Evolutionary conservation across 2,113 vertebrate genomes (phyloP), one percentile per base, ranked within the genome.

Genomic region (Otus sunia): DNA sequence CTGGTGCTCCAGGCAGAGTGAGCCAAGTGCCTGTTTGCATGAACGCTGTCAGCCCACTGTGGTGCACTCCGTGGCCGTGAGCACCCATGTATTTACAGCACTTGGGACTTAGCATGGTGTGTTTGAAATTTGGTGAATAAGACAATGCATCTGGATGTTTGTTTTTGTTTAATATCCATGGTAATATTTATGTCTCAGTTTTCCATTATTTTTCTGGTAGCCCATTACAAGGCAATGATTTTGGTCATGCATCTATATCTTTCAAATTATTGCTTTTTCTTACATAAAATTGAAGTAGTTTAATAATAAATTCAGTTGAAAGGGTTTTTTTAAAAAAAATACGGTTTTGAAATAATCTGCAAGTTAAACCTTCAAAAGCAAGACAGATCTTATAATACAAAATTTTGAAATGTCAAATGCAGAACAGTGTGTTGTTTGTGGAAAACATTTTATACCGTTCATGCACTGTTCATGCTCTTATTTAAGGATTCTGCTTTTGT

Each of bases 321-420:
- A 39, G 5, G 4, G 0, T 9, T 7, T 59, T 82, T 74, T 39
- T 32, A 13, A 18, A n/a, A 91, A 72, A 91, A 72, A 59, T 34
- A 56, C 3, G 10, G 29, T 77, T 76, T 60, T 55, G 32, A 93
- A 55, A 77, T 91, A 82, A 90, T 76, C 77, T 75, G 27, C 47
- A 79, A 85, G 67, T 94, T 90, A 72, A 83, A 93, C 52, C 32
- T 79, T 37, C 6, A 5, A 10, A 17, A 5, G 1, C 64, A 66
- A 77, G 10, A 17, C 12, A 47, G 7, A 45, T 74, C 15, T 18
- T 67, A 20, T 4, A 86, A 43, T 60, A 69, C 64, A 71, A 68
- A 14, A 27, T 88, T 92, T 92, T 82, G 58, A 95, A 96, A 87
- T 97, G 47, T 92, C 64, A 95, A 56, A 67, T 68, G 66, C 47